phyloP scores from a whole-genome alignment of 2,797 vertebrate genomes.

The Leptodactylus fallax region DNA sequence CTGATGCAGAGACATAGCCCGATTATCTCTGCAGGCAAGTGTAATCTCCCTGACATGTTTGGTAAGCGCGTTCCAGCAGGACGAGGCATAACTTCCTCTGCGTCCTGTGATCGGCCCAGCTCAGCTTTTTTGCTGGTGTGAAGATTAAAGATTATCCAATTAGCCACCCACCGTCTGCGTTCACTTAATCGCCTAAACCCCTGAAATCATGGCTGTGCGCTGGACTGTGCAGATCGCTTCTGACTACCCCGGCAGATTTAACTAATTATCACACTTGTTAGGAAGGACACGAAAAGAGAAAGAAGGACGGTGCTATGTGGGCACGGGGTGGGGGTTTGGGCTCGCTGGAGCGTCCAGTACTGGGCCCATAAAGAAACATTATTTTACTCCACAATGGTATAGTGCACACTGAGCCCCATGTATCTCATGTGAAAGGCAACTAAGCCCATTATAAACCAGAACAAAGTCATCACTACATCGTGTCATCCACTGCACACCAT shows the following conservation, averaged over 20 bases:
- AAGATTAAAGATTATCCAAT: constrained; percentile 94
- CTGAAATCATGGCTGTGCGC: constrained; percentile 73
- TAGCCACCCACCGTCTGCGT: constrained; percentile 83
- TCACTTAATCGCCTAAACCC: constrained; percentile 84
- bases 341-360: constrained; percentile 73
- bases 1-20: constrained; percentile 52
- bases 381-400: constrained; percentile 75
- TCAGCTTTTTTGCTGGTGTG: constrained; percentile 76
- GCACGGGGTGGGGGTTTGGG: constrained; percentile 66
- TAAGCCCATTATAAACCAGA: neutral
- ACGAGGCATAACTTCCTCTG: constrained; percentile 82
- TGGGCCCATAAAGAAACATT: constrained; percentile 72
- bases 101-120: constrained; percentile 71
- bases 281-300: constrained; percentile 72
- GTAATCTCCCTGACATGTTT: constrained; percentile 84
- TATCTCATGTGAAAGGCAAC: neutral
- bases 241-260: constrained; percentile 78
- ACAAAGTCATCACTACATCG: neutral
- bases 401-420: constrained; percentile 81
- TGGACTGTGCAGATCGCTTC: constrained; percentile 75
- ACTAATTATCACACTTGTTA: constrained; percentile 83
- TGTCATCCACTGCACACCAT: no score
- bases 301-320: constrained; percentile 68
- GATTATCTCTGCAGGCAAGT: constrained; percentile 69
- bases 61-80: constrained; percentile 77